Evolutionary conservation across 2,113 vertebrate genomes (phyloP).

Genomic region (Brachirus orientalis): DNA sequence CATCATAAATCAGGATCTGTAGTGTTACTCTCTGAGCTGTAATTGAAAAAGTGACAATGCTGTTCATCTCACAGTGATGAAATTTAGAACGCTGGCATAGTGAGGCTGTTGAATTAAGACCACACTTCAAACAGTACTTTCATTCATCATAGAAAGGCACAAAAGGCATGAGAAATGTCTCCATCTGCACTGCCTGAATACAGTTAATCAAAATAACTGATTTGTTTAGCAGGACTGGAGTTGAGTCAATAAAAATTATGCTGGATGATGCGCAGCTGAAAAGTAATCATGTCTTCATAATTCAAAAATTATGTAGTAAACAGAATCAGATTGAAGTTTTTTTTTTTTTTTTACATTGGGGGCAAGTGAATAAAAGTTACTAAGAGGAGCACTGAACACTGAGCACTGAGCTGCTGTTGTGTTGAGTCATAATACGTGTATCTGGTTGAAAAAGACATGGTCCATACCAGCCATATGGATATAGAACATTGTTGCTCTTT

Average conservation of each 20-base stretch:
- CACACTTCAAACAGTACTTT: not conserved
- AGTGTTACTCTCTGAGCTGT: constrained; percentile 4
- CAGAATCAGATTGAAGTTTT: not conserved
- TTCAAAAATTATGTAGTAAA: not conserved
- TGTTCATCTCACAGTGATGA: not conserved
- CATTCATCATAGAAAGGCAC: not conserved
- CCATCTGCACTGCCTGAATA: not conserved
- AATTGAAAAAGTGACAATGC: constrained; percentile 12
- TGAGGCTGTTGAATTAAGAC: constrained; percentile 11
- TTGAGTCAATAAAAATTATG: constrained; percentile 1
- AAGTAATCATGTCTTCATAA: not conserved
- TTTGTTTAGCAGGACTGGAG: constrained; percentile 1
- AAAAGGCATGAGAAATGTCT: not conserved
- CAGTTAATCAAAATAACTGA: not conserved
- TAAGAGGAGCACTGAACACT: too few relatives aligned
- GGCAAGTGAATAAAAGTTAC: too few relatives aligned
- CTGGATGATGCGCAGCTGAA: constrained; percentile 5
- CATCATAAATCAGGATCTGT: constrained; percentile 8
- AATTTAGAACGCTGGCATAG: constrained; percentile 11
- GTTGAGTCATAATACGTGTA: too few relatives aligned
- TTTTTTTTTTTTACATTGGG: too few relatives aligned
- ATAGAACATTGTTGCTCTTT: too few relatives aligned
- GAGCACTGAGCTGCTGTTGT: too few relatives aligned
- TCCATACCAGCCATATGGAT: too few relatives aligned
- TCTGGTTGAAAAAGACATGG: too few relatives aligned